phyloP scores from a whole-genome alignment of 1,140 invertebrate species.

The Leptopilina clavipes region DNA sequence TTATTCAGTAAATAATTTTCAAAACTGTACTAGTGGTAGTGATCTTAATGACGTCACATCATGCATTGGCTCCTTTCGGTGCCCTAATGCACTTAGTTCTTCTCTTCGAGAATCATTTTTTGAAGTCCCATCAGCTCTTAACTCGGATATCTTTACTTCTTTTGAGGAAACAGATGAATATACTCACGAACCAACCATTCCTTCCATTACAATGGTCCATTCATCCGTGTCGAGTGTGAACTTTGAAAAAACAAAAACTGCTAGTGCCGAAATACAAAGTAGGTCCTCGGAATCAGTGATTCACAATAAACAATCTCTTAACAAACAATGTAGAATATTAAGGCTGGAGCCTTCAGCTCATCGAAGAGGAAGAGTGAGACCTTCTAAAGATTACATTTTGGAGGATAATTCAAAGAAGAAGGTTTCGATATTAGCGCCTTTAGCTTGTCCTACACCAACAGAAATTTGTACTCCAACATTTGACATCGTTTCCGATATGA shows the following conservation, averaged over 20 bases:
- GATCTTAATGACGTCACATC: conserved; percentile 66
- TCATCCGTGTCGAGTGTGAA: conserved; percentile 58
- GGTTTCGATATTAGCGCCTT: conserved; percentile 55
- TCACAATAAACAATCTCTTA: conserved; percentile 39
- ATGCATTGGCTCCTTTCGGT: conserved; percentile 65
- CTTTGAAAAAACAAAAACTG: conserved; percentile 43
- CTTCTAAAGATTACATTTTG: conserved; percentile 49
- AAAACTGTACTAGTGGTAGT: conserved; percentile 64
- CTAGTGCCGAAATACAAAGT: conserved; percentile 55
- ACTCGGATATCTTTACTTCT: conserved; percentile 67
- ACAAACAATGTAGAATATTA: conserved; percentile 53
- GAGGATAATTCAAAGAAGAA: conserved; percentile 49
- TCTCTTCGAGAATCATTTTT: conserved; percentile 69
- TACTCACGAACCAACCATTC: conserved; percentile 19
- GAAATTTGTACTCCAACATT: conserved; percentile 68
- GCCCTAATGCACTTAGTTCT: conserved; percentile 65
- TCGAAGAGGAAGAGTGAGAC: conserved; percentile 52
- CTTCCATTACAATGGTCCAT: conserved; percentile 45
- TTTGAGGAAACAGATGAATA: conserved; percentile 66
- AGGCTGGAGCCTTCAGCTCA: conserved; percentile 56
- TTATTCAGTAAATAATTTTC: conserved; percentile 69
- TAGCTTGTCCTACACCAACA: conserved; percentile 64
- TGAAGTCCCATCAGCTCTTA: conserved; percentile 61
- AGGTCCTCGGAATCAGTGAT: conserved; percentile 64
- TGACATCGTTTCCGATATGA: conserved; percentile 65